Conservation (phyloP, 1,140 invertebrate species). For the Drosophila trapezifrons region DNA sequence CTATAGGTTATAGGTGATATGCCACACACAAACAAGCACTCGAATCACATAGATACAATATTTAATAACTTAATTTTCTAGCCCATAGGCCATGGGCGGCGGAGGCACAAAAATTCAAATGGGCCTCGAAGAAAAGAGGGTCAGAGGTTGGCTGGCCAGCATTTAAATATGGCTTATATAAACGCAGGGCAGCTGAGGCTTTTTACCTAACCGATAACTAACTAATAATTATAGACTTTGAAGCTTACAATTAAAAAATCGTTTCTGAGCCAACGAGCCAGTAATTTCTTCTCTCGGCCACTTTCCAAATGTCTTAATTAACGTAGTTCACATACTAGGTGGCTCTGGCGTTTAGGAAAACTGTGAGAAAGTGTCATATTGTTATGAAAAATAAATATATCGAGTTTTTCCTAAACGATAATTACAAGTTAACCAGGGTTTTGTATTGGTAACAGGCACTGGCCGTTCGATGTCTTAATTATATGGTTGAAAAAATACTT, state of each 20-base stretch:
- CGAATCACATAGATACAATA: slow-evolving; percentile 24
- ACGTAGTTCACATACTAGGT: slow-evolving; percentile 1
- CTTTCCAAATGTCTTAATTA: slow-evolving; percentile 80
- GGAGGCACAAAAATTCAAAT: slow-evolving; percentile 30
- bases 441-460: slow-evolving; percentile 11
- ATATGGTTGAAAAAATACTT: not conserved
- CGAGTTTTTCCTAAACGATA: slow-evolving; percentile 18
- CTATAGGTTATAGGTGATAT: slow-evolving; percentile 12
- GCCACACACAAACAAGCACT: slow-evolving; percentile 16
- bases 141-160: slow-evolving; percentile 13
- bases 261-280: slow-evolving; percentile 60
- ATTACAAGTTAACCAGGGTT: slow-evolving; percentile 28
- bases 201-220: slow-evolving; percentile 73
- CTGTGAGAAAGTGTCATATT: slow-evolving; percentile 79
- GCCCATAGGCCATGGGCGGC: slow-evolving; percentile 60
- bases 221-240: slow-evolving; percentile 71
- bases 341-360: slow-evolving; percentile 10
- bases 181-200: slow-evolving; percentile 38
- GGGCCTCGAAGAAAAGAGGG: slow-evolving; percentile 33
- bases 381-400: slow-evolving; percentile 65
- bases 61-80: slow-evolving; percentile 76
- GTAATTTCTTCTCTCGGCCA: slow-evolving; percentile 35
- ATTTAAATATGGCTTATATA: slow-evolving; percentile 78
- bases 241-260: slow-evolving; percentile 78
- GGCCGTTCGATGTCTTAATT: slow-evolving; percentile 8